Base-by-base conservation (phyloP, 1,140 invertebrate species). In the Papilio machaon region DNA sequence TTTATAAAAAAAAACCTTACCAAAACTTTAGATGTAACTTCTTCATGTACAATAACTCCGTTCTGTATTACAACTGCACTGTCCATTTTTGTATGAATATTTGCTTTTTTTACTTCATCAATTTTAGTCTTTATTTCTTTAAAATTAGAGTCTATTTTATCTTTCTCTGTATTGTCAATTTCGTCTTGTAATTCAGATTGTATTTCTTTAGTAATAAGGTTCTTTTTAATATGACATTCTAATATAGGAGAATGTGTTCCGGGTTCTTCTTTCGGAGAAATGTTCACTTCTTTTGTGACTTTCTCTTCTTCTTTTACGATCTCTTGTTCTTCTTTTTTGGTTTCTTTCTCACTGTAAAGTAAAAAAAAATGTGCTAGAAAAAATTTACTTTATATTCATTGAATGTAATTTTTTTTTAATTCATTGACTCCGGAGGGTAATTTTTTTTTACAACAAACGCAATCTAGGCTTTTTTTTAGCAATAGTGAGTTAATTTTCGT, bases 41-140 rank as follows among this genome's bases (percentile, higher is more conserved):
- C 87, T 2, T 82, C 87, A 79, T 92, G 91, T 43, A 87, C 85
- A 54, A 89, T 91, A 0, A 90, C 82, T 0, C 90, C 90, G 82
- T 90, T 92, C 0, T 87, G 85, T 54, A 92, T 74, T 8, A 91
- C 89, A 9, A 91, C 80, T 13, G 91, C 91, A 49, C 88, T 87
- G 73, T 93, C 88, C 86, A 91, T 86, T 67, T 90, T 82, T 23
- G 52, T 85, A 3, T 78, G 35, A 38, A 87, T 30, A 30, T 30
- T 81, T 7, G 74, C 83, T 0, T 85, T 83, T 2, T 82, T 87
- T 46, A 46, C 35, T 19, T 46, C 17, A 46, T 73, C 38, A 2
- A 73, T 19, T 2, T 73, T 73, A 4, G 15, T 10, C 70, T 73
- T 47, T 60, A 38, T 80, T 13, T 70, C 76, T 47, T 38, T 64